Base-by-base conservation (phyloP, 35 echinoderm and acorn worm species). In the Lytechinus pictus region DNA sequence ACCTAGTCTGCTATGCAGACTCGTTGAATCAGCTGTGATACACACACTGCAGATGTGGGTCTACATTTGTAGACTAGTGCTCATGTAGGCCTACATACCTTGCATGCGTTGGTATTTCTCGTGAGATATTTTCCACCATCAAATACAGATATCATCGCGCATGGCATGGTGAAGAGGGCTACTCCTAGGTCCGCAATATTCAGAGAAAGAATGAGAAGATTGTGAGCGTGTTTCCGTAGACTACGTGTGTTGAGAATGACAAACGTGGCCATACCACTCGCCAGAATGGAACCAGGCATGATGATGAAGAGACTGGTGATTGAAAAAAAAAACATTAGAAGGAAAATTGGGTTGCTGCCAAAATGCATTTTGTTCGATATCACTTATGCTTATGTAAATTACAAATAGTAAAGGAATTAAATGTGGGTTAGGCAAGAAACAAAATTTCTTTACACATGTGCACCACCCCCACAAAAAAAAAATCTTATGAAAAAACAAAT, bases 151-250 rank as follows among this genome's bases (percentile, higher is more conserved):
- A 54, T 54, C 88, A 90, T 44, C 27, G 88, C 28, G 27, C 28
- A 90, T 52, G 88, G 88, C 88, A 90, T 90, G 88, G 88, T 90
- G 88, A 90, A 90, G 24, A 90, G 27, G 88, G 88, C 28, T 21
- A 90, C 52, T 12, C 88, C 88, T 3, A 90, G 88, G 88, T 90
- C 88, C 88, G 88, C 88, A 90, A 90, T 54, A 54, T 90, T 90
- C 88, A 90, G 88, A 54, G 28, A 52, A 54, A 90, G 88, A 54
- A 90, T 90, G 10, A 90, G 88, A 12, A 90, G 88, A 54, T 90
- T 90, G 88, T 90, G 88, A 10, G 88, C 9, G 88, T 90, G 88
- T 44, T 54, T 90, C 16, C 88, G 9, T 54, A 90, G 52, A 90
- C 88, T 90, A 1, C 29, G 88, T 9, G 88, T 90, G 88, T 33